These are phyloP conservation scores for Platygyra sinensis DNA, from an alignment of 64 coral and sea anemone genomes.

Conservation along the genomic window DNA sequence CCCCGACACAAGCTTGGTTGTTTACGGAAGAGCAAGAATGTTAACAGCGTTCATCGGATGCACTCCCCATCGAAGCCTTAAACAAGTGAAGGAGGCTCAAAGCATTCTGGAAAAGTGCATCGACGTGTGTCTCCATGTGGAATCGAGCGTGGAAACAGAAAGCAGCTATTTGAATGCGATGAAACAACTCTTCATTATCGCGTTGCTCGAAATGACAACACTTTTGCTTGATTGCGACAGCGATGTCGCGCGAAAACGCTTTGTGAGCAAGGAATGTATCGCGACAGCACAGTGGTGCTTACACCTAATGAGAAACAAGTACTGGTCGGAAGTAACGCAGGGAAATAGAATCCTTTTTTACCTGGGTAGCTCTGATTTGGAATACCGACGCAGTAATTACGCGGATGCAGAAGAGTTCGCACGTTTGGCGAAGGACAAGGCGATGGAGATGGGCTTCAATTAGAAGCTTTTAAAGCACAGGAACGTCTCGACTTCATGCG, in stretches of 20 bases:
- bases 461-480: conserved; percentile 9
- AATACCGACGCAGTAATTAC: conserved; percentile 1
- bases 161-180: not conserved
- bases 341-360: not conserved
- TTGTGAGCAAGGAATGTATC: conserved; percentile 6
- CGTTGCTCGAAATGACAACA: conserved; percentile 8
- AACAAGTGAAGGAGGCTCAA: too few species aligned
- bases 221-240: conserved; percentile 36
- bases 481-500: conserved; percentile 15
- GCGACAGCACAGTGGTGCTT: conserved; percentile 3
- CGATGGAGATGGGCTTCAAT: conserved; percentile 14
- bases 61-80: too few species aligned
- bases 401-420: not conserved
- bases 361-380: conserved; percentile 13
- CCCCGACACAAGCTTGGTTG: too few species aligned
- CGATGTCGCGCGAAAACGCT: not conserved
- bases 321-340: not conserved
- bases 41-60: too few species aligned
- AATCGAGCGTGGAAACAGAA: not conserved
- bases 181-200: conserved; percentile 25
- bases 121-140: not conserved
- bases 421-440: not conserved
- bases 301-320: not conserved
- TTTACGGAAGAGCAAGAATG: too few species aligned
- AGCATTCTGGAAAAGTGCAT: not conserved